These are phyloP conservation scores for Anguilla obscura DNA, from an alignment of 2,797 vertebrate genomes.

Conservation along the genomic window DNA sequence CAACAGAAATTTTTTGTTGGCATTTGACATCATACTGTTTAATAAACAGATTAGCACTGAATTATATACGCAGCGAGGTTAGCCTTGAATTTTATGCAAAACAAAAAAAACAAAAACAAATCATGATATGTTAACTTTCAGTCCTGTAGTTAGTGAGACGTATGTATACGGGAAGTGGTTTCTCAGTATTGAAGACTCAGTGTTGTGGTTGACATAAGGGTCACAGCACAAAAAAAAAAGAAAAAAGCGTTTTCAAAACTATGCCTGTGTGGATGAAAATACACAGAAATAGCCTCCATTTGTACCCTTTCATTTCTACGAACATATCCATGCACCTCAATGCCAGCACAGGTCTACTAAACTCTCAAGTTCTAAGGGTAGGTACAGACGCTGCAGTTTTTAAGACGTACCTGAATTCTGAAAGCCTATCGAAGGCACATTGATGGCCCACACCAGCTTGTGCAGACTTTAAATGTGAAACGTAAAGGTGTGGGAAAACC, in stretches of 20 bases:
- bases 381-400: neutral
- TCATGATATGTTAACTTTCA: neutral
- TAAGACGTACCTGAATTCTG: neutral
- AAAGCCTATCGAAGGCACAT: neutral
- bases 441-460: neutral
- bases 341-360: neutral
- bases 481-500: neutral
- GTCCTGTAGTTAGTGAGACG: neutral
- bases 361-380: neutral
- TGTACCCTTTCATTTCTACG: neutral
- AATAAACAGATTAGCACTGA: constrained; percentile 3
- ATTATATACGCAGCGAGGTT: neutral
- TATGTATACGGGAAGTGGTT: constrained; percentile 72
- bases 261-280: neutral
- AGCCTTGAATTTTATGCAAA: neutral
- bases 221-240: constrained; percentile 45
- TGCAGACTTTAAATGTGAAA: neutral
- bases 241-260: neutral
- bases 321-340: neutral
- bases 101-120: neutral
- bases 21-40: neutral
- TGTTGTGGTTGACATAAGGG: constrained; percentile 49
- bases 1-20: neutral
- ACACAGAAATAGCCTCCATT: neutral
- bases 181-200: constrained; percentile 64